These are phyloP conservation scores for Cathartes aura DNA, from an alignment of 2,113 vertebrate genomes.

Conservation along the genomic window DNA sequence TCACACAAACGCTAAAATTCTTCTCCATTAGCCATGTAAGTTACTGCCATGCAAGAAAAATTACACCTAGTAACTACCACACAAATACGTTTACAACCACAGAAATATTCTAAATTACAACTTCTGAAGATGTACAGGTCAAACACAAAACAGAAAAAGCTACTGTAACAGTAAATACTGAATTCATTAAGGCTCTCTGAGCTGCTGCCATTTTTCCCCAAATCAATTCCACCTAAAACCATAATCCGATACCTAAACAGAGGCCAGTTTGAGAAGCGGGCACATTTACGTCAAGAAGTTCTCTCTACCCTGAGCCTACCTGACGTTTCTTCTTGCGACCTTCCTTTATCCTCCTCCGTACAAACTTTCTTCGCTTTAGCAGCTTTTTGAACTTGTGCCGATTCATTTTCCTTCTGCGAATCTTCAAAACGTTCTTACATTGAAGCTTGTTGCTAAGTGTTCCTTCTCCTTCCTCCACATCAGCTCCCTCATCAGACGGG, in stretches of 20 bases:
- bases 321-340: conserved; percentile 82
- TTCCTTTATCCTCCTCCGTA: conserved; percentile 79
- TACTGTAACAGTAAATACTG: not conserved
- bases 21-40: not conserved
- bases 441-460: not conserved
- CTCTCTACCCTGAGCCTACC: conserved; percentile 37
- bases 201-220: not conserved
- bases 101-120: not conserved
- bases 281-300: fast-evolving
- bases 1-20: not conserved
- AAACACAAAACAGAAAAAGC: not conserved
- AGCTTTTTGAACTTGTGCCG: conserved; percentile 92
- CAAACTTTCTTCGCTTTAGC: conserved; percentile 85
- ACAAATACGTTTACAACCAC: fast-evolving
- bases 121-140: not conserved
- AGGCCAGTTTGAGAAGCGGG: fast-evolving
- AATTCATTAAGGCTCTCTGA: fast-evolving
- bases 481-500: not conserved
- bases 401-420: conserved; percentile 92
- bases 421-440: conserved; percentile 90
- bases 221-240: not conserved
- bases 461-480: conserved; percentile 44
- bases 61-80: fast-evolving
- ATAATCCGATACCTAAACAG: fast-evolving
- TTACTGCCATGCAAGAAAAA: not conserved